These are phyloP conservation scores for Mola mola DNA, from an alignment of 2,113 vertebrate species.

Conservation along the genomic window DNA sequence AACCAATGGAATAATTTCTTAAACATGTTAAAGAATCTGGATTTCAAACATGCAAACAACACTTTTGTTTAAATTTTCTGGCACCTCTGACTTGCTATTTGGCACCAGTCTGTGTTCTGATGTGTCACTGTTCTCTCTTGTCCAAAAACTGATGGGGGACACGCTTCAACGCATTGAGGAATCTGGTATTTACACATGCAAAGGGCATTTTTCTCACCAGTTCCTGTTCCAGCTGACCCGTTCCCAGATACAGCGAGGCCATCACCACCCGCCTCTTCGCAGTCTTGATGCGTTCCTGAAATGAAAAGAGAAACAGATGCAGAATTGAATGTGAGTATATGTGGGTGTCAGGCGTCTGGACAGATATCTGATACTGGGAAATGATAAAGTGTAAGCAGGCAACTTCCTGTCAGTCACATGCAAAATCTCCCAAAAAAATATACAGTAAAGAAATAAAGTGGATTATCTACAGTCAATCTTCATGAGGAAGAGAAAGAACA, in stretches of 20 bases:
- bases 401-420: constrained; percentile 1
- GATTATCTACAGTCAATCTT: too few relatives aligned
- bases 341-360: neutral
- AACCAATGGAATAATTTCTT: too few relatives aligned
- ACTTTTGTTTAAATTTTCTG: constrained; percentile 72
- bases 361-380: neutral
- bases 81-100: constrained; percentile 45
- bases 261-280: constrained; percentile 93
- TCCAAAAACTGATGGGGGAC: constrained; percentile 8
- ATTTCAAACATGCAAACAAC: neutral
- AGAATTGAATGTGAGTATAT: neutral
- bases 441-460: too few relatives aligned
- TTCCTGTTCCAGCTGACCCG: constrained; percentile 92
- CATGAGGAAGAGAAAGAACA: too few relatives aligned
- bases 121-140: constrained; percentile 61
- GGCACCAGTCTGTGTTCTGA: constrained; percentile 3
- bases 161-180: neutral
- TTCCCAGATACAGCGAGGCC: constrained; percentile 95
- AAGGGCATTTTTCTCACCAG: constrained; percentile 82
- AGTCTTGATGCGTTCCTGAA: constrained; percentile 87
- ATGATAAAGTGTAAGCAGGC: neutral
- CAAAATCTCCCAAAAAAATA: neutral
- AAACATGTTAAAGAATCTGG: too few relatives aligned
- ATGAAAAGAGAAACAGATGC: constrained; percentile 8
- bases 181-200: neutral